Evolutionary conservation across 2,888 invertebrate species (phyloP).

Genomic region (Ophioninae sp.): DNA sequence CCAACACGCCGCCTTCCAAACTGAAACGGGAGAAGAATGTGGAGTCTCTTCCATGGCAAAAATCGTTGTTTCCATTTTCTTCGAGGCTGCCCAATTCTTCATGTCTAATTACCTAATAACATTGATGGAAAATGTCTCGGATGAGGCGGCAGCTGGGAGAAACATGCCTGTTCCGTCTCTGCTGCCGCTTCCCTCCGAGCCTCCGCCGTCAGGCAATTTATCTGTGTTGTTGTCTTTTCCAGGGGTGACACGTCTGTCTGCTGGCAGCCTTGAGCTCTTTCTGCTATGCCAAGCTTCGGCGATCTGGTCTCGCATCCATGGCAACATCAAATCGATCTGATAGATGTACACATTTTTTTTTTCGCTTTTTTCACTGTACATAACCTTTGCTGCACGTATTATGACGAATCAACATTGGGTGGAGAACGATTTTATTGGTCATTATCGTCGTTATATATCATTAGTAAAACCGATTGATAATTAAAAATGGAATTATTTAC

Average conservation of each 20-base stretch:
- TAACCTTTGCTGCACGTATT: not conserved
- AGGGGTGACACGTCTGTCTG: conserved; percentile 33
- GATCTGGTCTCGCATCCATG: conserved; percentile 77
- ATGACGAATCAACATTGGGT: not conserved
- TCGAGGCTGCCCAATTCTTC: not conserved
- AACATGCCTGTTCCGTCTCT: conserved; percentile 68
- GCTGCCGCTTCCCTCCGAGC: conserved; percentile 68
- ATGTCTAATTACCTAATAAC: conserved; percentile 74
- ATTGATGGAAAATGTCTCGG: conserved; percentile 73
- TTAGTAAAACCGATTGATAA: not conserved
- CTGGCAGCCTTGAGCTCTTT: conserved; percentile 71
- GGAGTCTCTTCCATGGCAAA: not conserved
- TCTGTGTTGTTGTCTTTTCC: conserved; percentile 62
- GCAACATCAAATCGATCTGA: conserved; percentile 75
- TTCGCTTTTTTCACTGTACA: not conserved
- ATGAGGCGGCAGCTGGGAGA: conserved; percentile 66
- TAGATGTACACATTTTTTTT: conserved; percentile 25
- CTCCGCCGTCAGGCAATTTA: conserved; percentile 67
- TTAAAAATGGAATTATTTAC: not conserved
- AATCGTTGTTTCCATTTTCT: not conserved
- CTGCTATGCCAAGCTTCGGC: conserved; percentile 77
- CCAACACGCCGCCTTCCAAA: conserved; percentile 73
- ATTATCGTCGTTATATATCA: not conserved
- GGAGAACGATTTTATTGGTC: not conserved
- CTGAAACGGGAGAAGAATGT: conserved; percentile 60